Evolutionary conservation across 2,113 vertebrate species (phyloP).

Genomic region (Charina bottae): DNA sequence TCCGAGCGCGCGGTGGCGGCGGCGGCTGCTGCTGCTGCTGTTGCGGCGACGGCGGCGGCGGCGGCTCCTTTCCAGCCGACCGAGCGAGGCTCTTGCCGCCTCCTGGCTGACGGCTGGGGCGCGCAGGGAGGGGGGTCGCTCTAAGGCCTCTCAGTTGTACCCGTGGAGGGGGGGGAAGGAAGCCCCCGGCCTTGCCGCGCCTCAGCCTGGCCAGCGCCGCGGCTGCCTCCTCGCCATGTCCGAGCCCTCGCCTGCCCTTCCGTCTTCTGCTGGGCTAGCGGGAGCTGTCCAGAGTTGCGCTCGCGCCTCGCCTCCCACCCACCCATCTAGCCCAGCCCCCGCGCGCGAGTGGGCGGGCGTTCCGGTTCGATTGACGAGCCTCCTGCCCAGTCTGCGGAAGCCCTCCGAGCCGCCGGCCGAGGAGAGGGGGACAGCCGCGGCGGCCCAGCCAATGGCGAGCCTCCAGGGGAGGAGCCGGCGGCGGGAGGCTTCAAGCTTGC

Average conservation of each 20-base stretch:
- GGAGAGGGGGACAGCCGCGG: background rate
- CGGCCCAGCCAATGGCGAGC: constrained; percentile 44
- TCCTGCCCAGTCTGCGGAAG: constrained; percentile 45
- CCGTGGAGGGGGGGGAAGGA: background rate
- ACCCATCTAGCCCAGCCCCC: constrained; percentile 78
- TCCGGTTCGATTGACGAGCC: constrained; percentile 25
- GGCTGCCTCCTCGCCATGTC: constrained; percentile 81
- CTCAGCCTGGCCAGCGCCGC: constrained; percentile 82
- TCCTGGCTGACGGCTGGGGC: background rate
- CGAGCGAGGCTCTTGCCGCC: background rate
- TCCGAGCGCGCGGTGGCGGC: too few species aligned
- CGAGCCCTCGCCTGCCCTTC: constrained; percentile 85
- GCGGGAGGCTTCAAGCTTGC: constrained; percentile 6
- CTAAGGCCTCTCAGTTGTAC: background rate
- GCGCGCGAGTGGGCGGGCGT: constrained; percentile 55
- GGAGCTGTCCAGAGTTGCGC: constrained; percentile 88
- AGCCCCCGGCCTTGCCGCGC: constrained; percentile 30
- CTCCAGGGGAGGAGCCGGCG: constrained; percentile 67
- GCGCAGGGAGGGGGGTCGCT: background rate
- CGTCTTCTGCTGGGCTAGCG: constrained; percentile 79
- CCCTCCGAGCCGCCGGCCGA: background rate
- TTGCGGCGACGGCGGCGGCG: background rate
- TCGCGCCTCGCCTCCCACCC: constrained; percentile 66
- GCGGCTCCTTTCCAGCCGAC: background rate
- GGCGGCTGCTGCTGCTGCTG: background rate